Conservation (phyloP, 2,888 invertebrate species). For the Leucophenga maculata region DNA sequence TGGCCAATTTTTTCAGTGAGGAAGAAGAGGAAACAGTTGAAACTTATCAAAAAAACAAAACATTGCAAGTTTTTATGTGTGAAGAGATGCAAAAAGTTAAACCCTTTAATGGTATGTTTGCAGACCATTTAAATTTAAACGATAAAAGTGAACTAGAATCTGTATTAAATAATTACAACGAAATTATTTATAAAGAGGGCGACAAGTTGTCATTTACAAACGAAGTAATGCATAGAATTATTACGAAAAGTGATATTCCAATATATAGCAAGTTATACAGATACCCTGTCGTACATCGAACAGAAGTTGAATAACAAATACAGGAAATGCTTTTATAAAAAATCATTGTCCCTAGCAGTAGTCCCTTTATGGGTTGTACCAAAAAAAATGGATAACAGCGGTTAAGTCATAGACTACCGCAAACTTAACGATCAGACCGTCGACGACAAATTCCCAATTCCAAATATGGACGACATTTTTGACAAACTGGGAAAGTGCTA, state of each 20-base stretch:
- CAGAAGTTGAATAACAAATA: slow-evolving; percentile 36
- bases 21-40: too few relatives aligned
- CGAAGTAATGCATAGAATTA: background rate
- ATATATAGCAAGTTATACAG: slow-evolving; percentile 34
- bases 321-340: slow-evolving; percentile 35
- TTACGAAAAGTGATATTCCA: slow-evolving; percentile 20
- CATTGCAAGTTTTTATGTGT: too few relatives aligned
- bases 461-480: slow-evolving; percentile 40
- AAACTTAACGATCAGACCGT: slow-evolving; percentile 21
- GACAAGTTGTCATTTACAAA: background rate
- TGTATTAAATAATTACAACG: background rate
- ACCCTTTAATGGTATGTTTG: too few relatives aligned
- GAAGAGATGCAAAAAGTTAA: too few relatives aligned
- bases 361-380: slow-evolving; percentile 48
- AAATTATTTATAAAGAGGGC: too few relatives aligned
- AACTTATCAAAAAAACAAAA: too few relatives aligned
- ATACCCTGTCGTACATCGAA: slow-evolving; percentile 35
- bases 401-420: slow-evolving; percentile 19
- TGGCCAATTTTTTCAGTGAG: too few relatives aligned
- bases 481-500: slow-evolving; percentile 38
- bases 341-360: slow-evolving; percentile 46
- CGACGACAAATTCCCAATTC: slow-evolving; percentile 38
- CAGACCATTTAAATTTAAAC: too few relatives aligned
- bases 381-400: slow-evolving; percentile 37
- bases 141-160: too few relatives aligned